phyloP scores from a whole-genome alignment of 1,140 invertebrate genomes.

The Heterodera carotae region DNA sequence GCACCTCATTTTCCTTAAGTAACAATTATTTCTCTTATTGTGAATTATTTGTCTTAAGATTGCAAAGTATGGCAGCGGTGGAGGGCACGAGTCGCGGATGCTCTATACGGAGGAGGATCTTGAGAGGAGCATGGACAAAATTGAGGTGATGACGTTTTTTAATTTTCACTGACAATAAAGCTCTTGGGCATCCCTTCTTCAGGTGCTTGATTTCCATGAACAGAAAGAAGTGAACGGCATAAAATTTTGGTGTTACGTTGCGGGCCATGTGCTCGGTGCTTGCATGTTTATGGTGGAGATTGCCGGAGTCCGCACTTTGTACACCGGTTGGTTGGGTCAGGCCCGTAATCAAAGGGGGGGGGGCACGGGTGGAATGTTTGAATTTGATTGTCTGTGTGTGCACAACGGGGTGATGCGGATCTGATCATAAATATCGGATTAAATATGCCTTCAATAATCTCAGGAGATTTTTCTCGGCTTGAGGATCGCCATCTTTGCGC shows the following conservation, averaged over 20 bases:
- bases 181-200: neutral
- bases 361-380: neutral
- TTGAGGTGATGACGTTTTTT: slow-evolving; percentile 73
- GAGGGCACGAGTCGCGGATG: slow-evolving; percentile 76
- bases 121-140: slow-evolving; percentile 96
- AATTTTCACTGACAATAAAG: slow-evolving; percentile 26
- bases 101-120: slow-evolving; percentile 94
- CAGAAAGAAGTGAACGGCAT: slow-evolving; percentile 94
- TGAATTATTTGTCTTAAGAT: slow-evolving; percentile 33
- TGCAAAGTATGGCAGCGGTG: slow-evolving; percentile 66
- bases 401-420: too few species aligned
- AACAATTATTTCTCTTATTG: too few species aligned
- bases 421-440: too few species aligned
- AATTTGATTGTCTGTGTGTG: too few species aligned
- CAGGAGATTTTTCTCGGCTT: slow-evolving; percentile 93
- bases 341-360: too few species aligned
- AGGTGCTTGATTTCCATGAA: slow-evolving; percentile 66
- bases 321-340: slow-evolving; percentile 75
- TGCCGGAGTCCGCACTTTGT: slow-evolving; percentile 91
- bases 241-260: slow-evolving; percentile 94
- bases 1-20: too few species aligned
- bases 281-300: slow-evolving; percentile 99
- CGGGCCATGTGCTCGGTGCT: slow-evolving; percentile 95
- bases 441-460: neutral
- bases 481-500: slow-evolving; percentile 99